phyloP scores from a whole-genome alignment of 2,888 invertebrate genomes.

The Geotrupes spiniger region DNA sequence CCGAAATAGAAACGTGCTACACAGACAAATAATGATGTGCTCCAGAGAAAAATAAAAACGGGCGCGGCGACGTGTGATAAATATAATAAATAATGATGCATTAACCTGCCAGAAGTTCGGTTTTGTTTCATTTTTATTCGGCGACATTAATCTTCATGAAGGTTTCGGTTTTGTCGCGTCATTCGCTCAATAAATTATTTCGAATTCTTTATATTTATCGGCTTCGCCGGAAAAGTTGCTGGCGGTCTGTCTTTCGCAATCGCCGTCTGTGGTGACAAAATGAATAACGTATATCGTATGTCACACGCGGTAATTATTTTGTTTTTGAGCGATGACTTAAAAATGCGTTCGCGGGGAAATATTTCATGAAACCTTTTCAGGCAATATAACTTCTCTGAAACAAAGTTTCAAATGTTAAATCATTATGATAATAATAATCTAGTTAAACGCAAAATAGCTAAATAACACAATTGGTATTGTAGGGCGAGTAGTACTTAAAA shows the following conservation, averaged over 20 bases:
- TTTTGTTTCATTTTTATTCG: slow-evolving; percentile 35
- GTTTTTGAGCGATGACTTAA: too few species aligned
- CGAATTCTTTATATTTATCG: slow-evolving; percentile 6
- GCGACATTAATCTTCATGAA: slow-evolving; percentile 35
- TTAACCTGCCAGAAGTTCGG: slow-evolving; percentile 35
- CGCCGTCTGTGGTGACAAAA: background rate
- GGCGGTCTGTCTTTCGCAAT: background rate
- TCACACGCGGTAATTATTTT: too few species aligned
- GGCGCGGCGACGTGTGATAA: slow-evolving; percentile 25
- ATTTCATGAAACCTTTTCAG: too few species aligned
- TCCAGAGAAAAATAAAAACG: slow-evolving; percentile 10
- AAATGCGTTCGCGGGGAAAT: too few species aligned
- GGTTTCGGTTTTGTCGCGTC: slow-evolving; percentile 25
- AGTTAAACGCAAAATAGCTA: too few species aligned
- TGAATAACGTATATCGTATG: too few species aligned
- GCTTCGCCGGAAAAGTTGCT: too few species aligned
- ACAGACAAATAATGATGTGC: slow-evolving; percentile 1
- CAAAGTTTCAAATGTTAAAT: too few species aligned
- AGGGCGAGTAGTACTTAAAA: too few species aligned
- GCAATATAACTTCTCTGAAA: too few species aligned
- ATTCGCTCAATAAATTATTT: slow-evolving; percentile 27
- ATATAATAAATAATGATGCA: slow-evolving; percentile 40
- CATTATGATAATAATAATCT: too few species aligned
- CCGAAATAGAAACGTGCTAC: background rate
- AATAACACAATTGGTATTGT: too few species aligned